Conservation (phyloP, 2,113 vertebrate species). For the Corythoichthys intestinalis region DNA sequence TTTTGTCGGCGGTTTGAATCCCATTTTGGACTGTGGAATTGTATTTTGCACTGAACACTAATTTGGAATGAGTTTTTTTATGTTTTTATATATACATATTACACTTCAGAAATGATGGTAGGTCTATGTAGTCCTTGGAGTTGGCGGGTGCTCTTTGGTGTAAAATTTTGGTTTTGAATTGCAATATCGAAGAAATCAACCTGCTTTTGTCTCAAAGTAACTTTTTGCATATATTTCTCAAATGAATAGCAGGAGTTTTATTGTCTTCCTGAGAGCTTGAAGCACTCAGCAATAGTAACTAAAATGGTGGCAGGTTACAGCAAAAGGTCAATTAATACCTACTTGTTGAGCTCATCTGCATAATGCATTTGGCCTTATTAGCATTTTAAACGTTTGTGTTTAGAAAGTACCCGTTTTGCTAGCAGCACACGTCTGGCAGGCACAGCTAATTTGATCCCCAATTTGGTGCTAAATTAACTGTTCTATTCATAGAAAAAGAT, state of each 20-base stretch:
- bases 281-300: background rate
- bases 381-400: slow-evolving; percentile 15
- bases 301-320: background rate
- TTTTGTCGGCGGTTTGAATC: background rate
- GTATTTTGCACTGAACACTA: slow-evolving; percentile 10
- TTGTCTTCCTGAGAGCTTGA: background rate
- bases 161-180: background rate
- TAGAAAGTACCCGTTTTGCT: slow-evolving; percentile 22
- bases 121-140: too few species aligned
- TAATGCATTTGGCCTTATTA: slow-evolving; percentile 33
- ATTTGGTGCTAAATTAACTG: background rate
- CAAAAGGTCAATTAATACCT: background rate
- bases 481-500: too few species aligned
- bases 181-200: background rate
- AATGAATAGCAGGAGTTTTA: background rate
- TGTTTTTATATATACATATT: too few species aligned
- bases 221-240: background rate
- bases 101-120: too few species aligned
- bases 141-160: background rate
- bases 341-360: slow-evolving; percentile 39
- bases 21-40: slow-evolving; percentile 22
- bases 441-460: slow-evolving; percentile 67
- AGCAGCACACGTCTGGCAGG: slow-evolving; percentile 56
- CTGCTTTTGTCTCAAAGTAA: background rate
- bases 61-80: too few species aligned